Base-by-base conservation (phyloP, 2,888 invertebrate species). In the Pecten maximus region DNA sequence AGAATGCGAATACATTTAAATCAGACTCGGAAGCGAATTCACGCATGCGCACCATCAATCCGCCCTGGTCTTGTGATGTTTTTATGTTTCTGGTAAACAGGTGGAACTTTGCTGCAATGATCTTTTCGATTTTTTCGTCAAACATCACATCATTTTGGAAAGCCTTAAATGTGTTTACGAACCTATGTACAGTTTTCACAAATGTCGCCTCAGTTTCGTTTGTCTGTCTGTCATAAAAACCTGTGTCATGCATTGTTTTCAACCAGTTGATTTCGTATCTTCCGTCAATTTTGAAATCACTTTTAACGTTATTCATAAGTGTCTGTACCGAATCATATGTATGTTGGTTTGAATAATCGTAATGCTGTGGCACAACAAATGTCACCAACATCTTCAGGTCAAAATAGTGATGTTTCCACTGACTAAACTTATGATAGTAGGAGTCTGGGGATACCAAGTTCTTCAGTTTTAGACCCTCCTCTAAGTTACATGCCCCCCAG, bases 81-180 rank as follows among this genome's bases (percentile, higher is more conserved):
- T 98, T 98, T 88, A 99, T 98, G 95, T 98, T 98, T 2, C 98
- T 98, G 0, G 98, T 98, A 96, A 99, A 98, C 89, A 99, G 98
- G 88, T 99, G 97, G 96, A 98, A 98, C 91, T 99, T 97, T 88
- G 98, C 98, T 0, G 98, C 98, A 3, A 98, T 95, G 40, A 99
- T 98, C 98, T 88, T 97, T 97, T 74, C 90, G 8, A 91, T 91
- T 2, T 87, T 88, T 6, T 74, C 87, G 48, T 91, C 93, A 54
- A 95, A 89, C 15, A 93, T 91, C 15, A 95, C 89, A 88, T 95
- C 95, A 90, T 93, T 94, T 54, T 91, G n/a, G 87, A 93, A 94
- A 19, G 88, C 54, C 2, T 90, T 88, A n/a, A 74, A 54, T 28
- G 28, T 15, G 40, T 87, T 8, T 12, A 92, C 50, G 90, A 94